Evolutionary conservation across 1,140 invertebrate genomes (phyloP), one percentile per base, ranked within the genome.

Genomic region (Rhopalosiphum maidis): DNA sequence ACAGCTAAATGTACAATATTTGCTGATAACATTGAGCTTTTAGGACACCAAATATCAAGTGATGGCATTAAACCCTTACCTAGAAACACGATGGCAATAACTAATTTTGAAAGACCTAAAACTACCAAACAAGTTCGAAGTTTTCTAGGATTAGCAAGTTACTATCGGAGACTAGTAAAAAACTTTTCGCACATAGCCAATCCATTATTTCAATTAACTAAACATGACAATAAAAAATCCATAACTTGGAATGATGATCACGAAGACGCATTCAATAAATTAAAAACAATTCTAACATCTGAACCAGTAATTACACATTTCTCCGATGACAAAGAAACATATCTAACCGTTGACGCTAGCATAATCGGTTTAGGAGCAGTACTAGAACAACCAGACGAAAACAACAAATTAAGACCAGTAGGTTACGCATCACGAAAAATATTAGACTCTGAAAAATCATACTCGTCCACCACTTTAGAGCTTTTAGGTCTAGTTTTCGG

Each of bases 291-390:
- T 1, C 25, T 90, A 55, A 90, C 88, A 90, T 35, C 88, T 0
- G 51, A 90, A 90, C 88, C 88, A 6, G 48, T 90, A 15, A 55
- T 90, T 41, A n/a, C 48, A 35, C 88, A 90, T n/a, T 90, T 90
- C 37, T 55, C 48, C 1, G 51, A 90, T 9, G 35, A 90, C 9
- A 90, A 90, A 60, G 30, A n/a, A 23, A 37, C 35, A 7, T 90
- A 22, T 60, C 9, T 90, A 35, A 90, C 51, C 7, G 30, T 54
- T 6, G 88, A 90, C 23, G 88, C 88, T 54, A n/a, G 30, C 35
- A 35, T 54, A 23, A 90, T 90, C 18, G 88, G 51, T 23, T 23
- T 54, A 22, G 88, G 35, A 11, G 88, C 51, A 6, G n/a, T 55
- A 22, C 6, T 90, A 35, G 51, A 90, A 90, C 88, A 90, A 55